phyloP scores from a whole-genome alignment of 2,888 invertebrate species.

The Norana najaformis region DNA sequence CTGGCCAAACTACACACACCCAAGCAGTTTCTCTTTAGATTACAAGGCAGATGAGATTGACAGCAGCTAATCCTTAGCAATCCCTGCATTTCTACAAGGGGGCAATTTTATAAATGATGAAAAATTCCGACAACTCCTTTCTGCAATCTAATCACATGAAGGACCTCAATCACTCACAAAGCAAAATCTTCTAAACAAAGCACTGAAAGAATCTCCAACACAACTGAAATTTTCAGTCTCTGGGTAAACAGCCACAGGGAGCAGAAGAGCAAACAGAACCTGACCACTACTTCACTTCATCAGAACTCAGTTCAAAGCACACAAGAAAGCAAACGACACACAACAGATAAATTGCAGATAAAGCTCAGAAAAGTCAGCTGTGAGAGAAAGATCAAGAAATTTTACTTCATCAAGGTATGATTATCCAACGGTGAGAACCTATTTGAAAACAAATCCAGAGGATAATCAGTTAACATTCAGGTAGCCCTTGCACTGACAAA shows the following conservation, averaged over 20 bases:
- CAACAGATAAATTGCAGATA: not conserved
- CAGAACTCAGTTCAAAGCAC: not conserved
- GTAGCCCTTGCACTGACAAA: not conserved
- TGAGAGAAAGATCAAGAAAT: constrained; percentile 7
- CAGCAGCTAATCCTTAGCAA: no score
- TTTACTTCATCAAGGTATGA: not conserved
- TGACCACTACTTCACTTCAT: not conserved
- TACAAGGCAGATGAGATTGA: no score
- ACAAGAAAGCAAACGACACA: not conserved
- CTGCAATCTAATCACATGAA: not conserved
- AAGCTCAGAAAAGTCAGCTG: not conserved
- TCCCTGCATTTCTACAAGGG: no score
- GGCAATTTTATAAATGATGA: no score
- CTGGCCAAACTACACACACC: no score
- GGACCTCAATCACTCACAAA: not conserved
- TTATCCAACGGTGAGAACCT: not conserved
- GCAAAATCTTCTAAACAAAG: not conserved
- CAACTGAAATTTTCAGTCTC: not conserved
- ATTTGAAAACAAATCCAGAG: not conserved
- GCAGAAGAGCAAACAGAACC: not conserved
- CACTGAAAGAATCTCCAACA: not conserved
- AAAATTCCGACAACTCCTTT: no score
- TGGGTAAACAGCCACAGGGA: constrained; percentile 9
- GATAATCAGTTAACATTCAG: not conserved
- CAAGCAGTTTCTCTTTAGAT: no score